These are phyloP conservation scores for Paracanthobrama guichenoti DNA, from an alignment of 2,113 vertebrate species.

Conservation along the genomic window DNA sequence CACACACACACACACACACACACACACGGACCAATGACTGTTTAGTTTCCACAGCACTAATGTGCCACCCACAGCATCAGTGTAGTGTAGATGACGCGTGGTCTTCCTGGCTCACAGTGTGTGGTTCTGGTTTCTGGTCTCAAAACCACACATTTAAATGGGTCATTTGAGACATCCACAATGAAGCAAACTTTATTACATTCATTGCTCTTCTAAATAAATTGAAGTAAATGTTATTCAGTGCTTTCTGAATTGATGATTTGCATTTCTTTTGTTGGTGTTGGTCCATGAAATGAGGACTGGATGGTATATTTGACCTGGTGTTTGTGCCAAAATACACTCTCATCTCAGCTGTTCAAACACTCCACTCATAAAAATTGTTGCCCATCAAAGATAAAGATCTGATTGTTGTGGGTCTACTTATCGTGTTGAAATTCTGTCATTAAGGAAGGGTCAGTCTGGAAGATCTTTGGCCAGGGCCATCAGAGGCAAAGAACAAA, in stretches of 20 bases:
- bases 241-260: not conserved
- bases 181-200: conserved; percentile 23
- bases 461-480: not conserved
- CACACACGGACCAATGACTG: not conserved
- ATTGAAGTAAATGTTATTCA: not conserved
- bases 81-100: not conserved
- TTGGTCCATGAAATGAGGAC: not conserved
- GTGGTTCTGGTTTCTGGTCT: conserved; percentile 8
- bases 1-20: not conserved
- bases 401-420: not conserved
- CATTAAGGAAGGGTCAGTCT: not conserved
- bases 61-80: conserved; percentile 33
- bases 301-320: conserved; percentile 14
- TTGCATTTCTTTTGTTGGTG: not conserved
- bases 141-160: conserved; percentile 23
- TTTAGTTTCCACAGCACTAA: conserved; percentile 34
- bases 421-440: conserved; percentile 3
- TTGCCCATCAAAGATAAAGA: conserved; percentile 30
- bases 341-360: conserved; percentile 54
- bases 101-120: conserved; percentile 5
- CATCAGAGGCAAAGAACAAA: conserved; percentile 2
- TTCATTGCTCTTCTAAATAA: not conserved
- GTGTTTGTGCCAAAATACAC: conserved; percentile 27
- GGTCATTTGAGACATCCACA: conserved; percentile 28
- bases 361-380: conserved; percentile 4